Base-by-base conservation (phyloP, 2,888 invertebrate genomes). In the Lasiommata megera region DNA sequence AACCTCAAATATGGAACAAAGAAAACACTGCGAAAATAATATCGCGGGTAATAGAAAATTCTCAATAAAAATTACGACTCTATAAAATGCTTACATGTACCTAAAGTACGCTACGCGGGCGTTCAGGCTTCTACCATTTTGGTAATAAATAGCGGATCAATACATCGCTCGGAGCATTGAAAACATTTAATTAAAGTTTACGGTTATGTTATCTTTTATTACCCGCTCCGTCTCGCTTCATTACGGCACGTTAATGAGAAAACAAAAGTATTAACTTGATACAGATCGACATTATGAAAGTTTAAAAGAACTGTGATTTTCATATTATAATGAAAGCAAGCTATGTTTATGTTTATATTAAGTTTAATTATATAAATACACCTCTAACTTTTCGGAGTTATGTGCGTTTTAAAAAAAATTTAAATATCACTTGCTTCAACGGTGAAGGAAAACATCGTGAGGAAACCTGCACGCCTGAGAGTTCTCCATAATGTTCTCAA, bases 161-260 rank as follows among this genome's bases (percentile, higher is more conserved):
- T 46, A 46, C 29, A 29, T 14, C 14, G 31, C 5, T 14, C 9
- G 29, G 3, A 31, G 29, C 16, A 43, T 40, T 7, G 46, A 16
- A 44, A 46, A 31, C 46, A 29, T 46, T 46, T 46, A 46, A 46
- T 46, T 46, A 46, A 29, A 46, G 16, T 31, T 16, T 8, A 46
- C 46, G 31, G 31, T 31, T 16, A 41, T 18, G 41, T 37, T 23
- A 29, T 46, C 46, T 31, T 46, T 46, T 46, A 46, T 46, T 31
- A 46, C 31, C 29, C 1, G 16, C 1, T 16, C 31, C 29, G 14
- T 6, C 12, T 23, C 8, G 29, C 46, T 46, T 9, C 29, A 11
- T 2, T 31, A 31, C 16, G 29, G 46, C 5, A 12, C 12, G 40
- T 14, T 16, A 46, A 46, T 46, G 29, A 29, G 46, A 14, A 29